Evolutionary conservation across 2,113 vertebrate genomes (phyloP).

Genomic region (human (Homo sapiens)): DNA sequence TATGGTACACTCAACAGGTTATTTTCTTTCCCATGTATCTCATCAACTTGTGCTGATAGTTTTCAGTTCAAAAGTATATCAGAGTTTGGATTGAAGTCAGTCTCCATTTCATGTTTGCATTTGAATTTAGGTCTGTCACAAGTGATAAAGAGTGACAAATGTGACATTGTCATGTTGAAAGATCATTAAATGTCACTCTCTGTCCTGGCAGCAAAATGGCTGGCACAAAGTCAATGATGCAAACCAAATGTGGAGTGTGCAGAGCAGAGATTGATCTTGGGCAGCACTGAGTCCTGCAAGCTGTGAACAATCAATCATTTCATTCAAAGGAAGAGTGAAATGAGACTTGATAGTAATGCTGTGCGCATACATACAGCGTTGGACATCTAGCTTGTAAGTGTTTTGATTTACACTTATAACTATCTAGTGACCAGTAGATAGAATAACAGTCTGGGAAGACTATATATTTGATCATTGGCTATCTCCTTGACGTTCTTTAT

Average conservation of each 20-base stretch:
- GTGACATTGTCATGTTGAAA: conserved; percentile 89
- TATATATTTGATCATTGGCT: conserved; percentile 59
- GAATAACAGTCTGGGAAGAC: conserved; percentile 64
- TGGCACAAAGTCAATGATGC: conserved; percentile 93
- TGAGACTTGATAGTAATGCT: conserved; percentile 74
- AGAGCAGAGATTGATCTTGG: conserved; percentile 76
- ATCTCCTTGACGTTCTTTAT: conserved; percentile 54
- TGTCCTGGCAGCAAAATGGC: conserved; percentile 87
- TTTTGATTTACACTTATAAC: conserved; percentile 76
- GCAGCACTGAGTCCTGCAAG: conserved; percentile 76
- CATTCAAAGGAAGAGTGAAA: conserved; percentile 78
- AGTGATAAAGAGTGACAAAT: conserved; percentile 88
- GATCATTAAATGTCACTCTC: conserved; percentile 94
- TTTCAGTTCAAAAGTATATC: conserved; percentile 78
- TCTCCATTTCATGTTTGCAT: conserved; percentile 82
- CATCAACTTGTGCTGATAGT: conserved; percentile 52
- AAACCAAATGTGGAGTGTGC: conserved; percentile 74
- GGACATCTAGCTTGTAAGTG: conserved; percentile 69
- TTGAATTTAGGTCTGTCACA: conserved; percentile 87
- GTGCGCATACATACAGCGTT: conserved; percentile 47
- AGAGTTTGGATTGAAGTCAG: conserved; percentile 77
- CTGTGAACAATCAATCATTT: conserved; percentile 84
- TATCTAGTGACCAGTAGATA: conserved; percentile 52
- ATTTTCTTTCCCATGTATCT: conserved; percentile 65
- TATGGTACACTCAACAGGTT: conserved; percentile 46